phyloP scores from a whole-genome alignment of 2,888 invertebrate genomes.

The Scrobipalpa atriplicella region DNA sequence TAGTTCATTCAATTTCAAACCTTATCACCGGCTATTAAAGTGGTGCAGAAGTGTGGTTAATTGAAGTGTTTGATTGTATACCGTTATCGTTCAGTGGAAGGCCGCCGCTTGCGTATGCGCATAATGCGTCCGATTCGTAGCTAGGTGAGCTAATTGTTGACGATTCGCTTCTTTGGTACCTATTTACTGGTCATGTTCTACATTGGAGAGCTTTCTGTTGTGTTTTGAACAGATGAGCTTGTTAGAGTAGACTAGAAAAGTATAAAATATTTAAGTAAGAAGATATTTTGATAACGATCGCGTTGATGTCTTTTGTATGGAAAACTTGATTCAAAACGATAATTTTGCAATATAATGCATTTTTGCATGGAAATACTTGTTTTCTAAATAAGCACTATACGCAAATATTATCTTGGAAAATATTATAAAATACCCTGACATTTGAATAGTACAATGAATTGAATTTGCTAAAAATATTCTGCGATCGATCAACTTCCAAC shows the following conservation, averaged over 20 bases:
- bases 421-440: too few species aligned
- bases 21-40: slow-evolving; percentile 18
- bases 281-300: background rate
- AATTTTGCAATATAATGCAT: too few species aligned
- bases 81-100: slow-evolving; percentile 60
- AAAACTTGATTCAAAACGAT: too few species aligned
- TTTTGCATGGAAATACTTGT: too few species aligned
- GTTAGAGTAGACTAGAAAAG: too few species aligned
- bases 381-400: too few species aligned
- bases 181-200: background rate
- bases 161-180: background rate
- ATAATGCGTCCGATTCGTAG: slow-evolving; percentile 64
- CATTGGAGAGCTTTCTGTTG: background rate
- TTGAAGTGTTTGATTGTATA: slow-evolving; percentile 29
- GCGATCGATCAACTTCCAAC: background rate
- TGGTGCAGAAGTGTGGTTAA: slow-evolving; percentile 22
- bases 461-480: too few species aligned
- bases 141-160: slow-evolving; percentile 36
- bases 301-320: slow-evolving; percentile 5
- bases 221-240: too few species aligned
- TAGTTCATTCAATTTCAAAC: slow-evolving; percentile 22
- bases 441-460: too few species aligned
- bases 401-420: too few species aligned
- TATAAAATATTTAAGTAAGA: background rate
- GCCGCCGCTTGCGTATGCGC: slow-evolving; percentile 55